Conservation (phyloP, 1,140 invertebrate species). For the Planococcus citri region DNA sequence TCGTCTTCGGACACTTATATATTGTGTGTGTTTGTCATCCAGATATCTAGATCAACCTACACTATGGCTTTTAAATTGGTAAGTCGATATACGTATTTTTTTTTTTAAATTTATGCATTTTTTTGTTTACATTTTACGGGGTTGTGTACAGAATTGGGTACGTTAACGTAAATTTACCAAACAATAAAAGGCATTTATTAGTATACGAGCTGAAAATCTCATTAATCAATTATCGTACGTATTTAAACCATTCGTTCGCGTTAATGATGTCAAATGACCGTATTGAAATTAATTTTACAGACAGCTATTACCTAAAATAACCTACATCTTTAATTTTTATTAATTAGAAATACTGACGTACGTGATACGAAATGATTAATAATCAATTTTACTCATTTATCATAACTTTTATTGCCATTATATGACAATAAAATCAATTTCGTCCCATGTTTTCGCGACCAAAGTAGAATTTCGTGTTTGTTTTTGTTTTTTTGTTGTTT, state of each 20-base stretch:
- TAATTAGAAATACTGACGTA: not conserved
- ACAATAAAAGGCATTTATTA: not conserved
- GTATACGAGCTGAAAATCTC: not conserved
- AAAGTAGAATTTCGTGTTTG: no score
- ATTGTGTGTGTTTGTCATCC: not conserved
- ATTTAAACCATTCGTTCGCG: not conserved
- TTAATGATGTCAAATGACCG: slow-evolving; percentile 1
- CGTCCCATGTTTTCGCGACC: no score
- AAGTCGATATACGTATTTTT: not conserved
- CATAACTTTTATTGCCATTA: not conserved
- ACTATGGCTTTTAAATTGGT: not conserved
- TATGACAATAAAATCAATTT: no score
- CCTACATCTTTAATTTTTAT: not conserved
- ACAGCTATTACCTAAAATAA: not conserved
- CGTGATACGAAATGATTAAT: not conserved
- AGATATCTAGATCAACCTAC: not conserved
- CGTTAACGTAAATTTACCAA: not conserved
- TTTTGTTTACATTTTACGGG: no score
- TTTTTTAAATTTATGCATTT: not conserved
- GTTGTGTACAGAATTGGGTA: no score
- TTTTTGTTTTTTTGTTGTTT: no score
- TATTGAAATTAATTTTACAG: not conserved
- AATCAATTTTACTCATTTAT: not conserved
- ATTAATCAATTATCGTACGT: slow-evolving; percentile 3
- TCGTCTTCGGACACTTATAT: not conserved